These are phyloP conservation scores for Callorhinus ursinus DNA, from an alignment of 2,113 vertebrate species.

Conservation along the genomic window DNA sequence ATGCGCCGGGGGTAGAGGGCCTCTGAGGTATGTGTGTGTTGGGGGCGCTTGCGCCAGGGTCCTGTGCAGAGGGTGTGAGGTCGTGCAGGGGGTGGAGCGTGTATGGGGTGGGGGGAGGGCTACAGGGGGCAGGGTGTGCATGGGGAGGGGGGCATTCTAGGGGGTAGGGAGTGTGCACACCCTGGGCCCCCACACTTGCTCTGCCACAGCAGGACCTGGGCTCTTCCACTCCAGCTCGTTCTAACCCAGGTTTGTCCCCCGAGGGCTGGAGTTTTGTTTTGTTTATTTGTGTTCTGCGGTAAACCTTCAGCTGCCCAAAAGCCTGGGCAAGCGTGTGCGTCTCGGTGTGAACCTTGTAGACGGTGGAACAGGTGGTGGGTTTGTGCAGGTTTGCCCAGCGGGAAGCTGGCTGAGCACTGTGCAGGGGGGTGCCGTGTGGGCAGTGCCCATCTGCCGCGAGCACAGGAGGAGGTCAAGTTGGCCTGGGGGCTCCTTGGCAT, in stretches of 20 bases:
- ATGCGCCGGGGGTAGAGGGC: too few species aligned
- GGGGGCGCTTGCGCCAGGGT: too few species aligned
- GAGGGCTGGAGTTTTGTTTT: not conserved
- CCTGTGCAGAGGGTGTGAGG: not conserved
- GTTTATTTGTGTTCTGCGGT: accelerated
- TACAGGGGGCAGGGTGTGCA: too few species aligned
- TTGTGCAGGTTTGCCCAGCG: too few species aligned
- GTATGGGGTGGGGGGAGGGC: too few species aligned
- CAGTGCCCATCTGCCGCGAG: not conserved
- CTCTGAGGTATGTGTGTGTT: not conserved
- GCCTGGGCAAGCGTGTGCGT: accelerated
- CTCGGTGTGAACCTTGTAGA: not conserved
- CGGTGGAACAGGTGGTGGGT: accelerated
- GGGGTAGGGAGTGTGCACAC: not conserved
- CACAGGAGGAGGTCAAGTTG: accelerated
- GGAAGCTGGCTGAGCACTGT: not conserved
- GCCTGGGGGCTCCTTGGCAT: accelerated
- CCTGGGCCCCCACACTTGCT: not conserved
- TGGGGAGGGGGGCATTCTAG: not conserved
- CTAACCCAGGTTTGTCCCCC: accelerated
- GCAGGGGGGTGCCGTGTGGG: not conserved
- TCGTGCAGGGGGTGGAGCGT: not conserved
- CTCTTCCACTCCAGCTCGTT: not conserved
- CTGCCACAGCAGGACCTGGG: not conserved
- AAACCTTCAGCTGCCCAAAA: not conserved